Evolutionary conservation across 2,888 invertebrate species (phyloP).

Genomic region (Dioctria linearis): DNA sequence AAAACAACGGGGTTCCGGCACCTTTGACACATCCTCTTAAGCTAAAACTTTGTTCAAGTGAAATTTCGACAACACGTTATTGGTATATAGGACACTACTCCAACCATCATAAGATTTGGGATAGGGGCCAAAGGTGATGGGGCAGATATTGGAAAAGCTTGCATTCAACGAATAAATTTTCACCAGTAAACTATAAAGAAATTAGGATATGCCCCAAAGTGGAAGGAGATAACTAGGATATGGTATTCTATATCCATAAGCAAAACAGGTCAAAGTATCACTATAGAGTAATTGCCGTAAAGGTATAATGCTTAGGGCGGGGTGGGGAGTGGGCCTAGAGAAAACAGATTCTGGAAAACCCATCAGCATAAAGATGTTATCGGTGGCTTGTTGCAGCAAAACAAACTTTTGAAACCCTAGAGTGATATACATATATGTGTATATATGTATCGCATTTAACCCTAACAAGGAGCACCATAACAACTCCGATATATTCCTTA

Average conservation of each 20-base stretch:
- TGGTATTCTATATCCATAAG: not conserved
- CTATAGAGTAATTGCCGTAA: not conserved
- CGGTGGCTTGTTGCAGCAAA: conserved; percentile 6
- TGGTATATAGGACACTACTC: no score
- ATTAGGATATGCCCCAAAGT: not conserved
- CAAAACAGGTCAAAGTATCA: not conserved
- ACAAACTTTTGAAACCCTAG: conserved; percentile 8
- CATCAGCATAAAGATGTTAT: conserved; percentile 17
- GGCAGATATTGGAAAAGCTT: not conserved
- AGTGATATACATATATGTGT: not conserved
- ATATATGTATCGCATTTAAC: conserved; percentile 15
- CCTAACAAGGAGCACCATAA: not conserved
- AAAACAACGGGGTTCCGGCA: conserved; percentile 1
- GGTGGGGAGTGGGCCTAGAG: not conserved
- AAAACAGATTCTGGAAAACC: not conserved
- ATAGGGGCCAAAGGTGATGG: no score
- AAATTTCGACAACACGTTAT: no score
- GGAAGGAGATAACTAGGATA: not conserved
- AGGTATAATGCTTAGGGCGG: not conserved
- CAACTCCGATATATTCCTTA: not conserved
- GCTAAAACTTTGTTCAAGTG: not conserved
- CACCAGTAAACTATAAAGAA: not conserved
- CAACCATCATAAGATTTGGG: no score
- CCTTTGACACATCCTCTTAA: not conserved
- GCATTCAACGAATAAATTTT: not conserved